Evolutionary conservation across 2,888 invertebrate species (phyloP).

Genomic region (Archaeoteleia sp.): DNA sequence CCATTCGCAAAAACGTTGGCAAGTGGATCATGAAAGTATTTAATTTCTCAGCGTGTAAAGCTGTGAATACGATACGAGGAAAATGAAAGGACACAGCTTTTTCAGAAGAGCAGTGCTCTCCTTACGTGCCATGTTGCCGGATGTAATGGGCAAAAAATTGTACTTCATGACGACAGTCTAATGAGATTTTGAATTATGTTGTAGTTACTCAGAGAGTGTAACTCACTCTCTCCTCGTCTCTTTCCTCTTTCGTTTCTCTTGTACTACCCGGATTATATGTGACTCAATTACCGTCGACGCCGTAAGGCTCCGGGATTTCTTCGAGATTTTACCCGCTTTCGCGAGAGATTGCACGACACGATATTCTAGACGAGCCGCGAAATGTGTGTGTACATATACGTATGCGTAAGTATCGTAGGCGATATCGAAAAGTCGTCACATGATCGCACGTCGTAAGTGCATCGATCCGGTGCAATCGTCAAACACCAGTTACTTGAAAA

Average conservation of each 20-base stretch:
- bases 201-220: constrained; percentile 62
- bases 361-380: constrained; percentile 23
- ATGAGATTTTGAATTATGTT: constrained; percentile 73
- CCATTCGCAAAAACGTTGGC: constrained; percentile 4
- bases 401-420: too few species aligned
- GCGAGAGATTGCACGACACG: constrained; percentile 14
- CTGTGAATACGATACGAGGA: constrained; percentile 26
- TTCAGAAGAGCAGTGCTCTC: constrained; percentile 42
- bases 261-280: constrained; percentile 61
- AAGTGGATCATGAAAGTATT: constrained; percentile 39
- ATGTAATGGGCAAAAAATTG: constrained; percentile 68
- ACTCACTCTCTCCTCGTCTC: constrained; percentile 45
- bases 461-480: too few species aligned
- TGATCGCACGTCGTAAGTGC: too few species aligned
- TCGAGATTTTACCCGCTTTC: constrained; percentile 50
- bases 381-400: too few species aligned
- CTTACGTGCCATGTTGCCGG: constrained; percentile 52
- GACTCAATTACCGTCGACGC: constrained; percentile 63
- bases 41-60: constrained; percentile 30
- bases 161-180: constrained; percentile 66
- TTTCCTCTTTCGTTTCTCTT: constrained; percentile 27
- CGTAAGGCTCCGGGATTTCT: constrained; percentile 58
- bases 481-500: too few species aligned
- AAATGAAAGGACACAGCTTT: constrained; percentile 27
- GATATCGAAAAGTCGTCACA: too few species aligned